Percentiles rank a stretch among this genome's conserved stretches.
Conservation (phyloP, 2,888 invertebrate genomes). For the Phasia obesa region DNA sequence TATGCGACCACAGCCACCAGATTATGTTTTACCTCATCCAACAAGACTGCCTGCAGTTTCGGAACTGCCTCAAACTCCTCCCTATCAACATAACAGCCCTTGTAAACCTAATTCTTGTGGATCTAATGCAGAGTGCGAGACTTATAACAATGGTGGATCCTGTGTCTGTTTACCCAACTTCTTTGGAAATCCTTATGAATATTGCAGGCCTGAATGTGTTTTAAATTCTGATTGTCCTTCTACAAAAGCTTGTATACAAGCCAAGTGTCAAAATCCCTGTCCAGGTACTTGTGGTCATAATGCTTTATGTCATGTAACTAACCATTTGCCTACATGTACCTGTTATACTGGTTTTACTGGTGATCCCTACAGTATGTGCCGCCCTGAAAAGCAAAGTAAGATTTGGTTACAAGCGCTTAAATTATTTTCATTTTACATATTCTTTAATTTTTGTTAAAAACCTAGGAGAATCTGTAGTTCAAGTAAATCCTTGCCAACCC, state of each 20-base stretch:
- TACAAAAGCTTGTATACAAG: constrained; percentile 88
- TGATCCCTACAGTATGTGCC: constrained; percentile 87
- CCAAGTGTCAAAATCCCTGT: constrained; percentile 91
- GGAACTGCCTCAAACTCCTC: constrained; percentile 10
- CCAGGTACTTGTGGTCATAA: constrained; percentile 89
- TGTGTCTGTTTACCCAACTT: constrained; percentile 88
- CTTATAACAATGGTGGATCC: constrained; percentile 86
- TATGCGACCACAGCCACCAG: too few relatives aligned
- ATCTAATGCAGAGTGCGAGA: constrained; percentile 86
- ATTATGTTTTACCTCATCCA: too few relatives aligned
- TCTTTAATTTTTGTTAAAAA: neutral
- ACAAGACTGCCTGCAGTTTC: too few relatives aligned
- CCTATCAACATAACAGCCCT: constrained; percentile 82
- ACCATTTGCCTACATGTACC: constrained; percentile 89
- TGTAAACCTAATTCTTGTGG: constrained; percentile 91
- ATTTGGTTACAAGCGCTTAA: neutral
- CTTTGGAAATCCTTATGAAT: constrained; percentile 86
- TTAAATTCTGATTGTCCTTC: constrained; percentile 90
- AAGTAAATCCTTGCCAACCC: constrained; percentile 84
- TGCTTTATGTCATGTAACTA: constrained; percentile 88
- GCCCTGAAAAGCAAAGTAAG: constrained; percentile 85
- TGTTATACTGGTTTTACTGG: constrained; percentile 87
- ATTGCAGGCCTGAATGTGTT: constrained; percentile 91
- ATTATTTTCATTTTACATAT: too few relatives aligned
- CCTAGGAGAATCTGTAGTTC: constrained; percentile 77